Evolutionary conservation across 2,888 invertebrate genomes (phyloP).

Genomic region (Drosophila quinaria): DNA sequence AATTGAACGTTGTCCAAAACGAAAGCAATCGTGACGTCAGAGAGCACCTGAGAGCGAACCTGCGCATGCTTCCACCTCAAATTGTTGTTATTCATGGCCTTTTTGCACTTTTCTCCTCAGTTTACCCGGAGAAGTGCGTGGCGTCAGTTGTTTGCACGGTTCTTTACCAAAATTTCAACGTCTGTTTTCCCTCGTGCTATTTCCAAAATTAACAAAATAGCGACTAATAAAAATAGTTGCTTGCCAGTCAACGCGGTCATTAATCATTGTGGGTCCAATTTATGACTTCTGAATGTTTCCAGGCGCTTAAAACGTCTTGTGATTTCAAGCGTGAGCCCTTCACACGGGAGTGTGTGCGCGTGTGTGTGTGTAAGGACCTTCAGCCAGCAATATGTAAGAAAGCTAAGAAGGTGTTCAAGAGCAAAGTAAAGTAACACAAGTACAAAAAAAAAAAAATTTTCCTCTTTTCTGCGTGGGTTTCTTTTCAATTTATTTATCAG

Average conservation of each 20-base stretch:
- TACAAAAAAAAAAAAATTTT: constrained; percentile 25
- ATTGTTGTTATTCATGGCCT: constrained; percentile 2
- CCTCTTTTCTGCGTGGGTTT: constrained; percentile 19
- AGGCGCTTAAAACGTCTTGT: constrained; percentile 26
- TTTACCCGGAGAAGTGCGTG: constrained; percentile 52
- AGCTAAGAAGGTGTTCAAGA: constrained; percentile 62
- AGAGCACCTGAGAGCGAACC: constrained; percentile 1
- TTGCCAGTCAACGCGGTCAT: background rate
- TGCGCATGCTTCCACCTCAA: constrained; percentile 49
- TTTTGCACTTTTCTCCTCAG: constrained; percentile 42
- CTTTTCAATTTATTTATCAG: constrained; percentile 19
- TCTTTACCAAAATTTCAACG: constrained; percentile 12
- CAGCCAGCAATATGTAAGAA: constrained; percentile 66
- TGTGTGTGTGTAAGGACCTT: constrained; percentile 62
- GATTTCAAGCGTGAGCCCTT: constrained; percentile 34
- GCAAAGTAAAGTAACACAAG: constrained; percentile 4
- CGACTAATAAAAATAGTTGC: constrained; percentile 11
- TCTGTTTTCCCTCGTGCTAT: constrained; percentile 49
- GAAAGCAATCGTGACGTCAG: constrained; percentile 28
- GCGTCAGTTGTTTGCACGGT: constrained; percentile 49
- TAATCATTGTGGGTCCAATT: constrained; percentile 28
- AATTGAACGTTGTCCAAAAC: too few species aligned
- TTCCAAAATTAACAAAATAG: constrained; percentile 34
- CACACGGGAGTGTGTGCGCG: constrained; percentile 20
- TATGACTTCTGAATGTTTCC: constrained; percentile 39